Evolutionary conservation across 2,888 invertebrate genomes (phyloP), one percentile per base, ranked within the genome.

Genomic region (Laspeyria flexula): DNA sequence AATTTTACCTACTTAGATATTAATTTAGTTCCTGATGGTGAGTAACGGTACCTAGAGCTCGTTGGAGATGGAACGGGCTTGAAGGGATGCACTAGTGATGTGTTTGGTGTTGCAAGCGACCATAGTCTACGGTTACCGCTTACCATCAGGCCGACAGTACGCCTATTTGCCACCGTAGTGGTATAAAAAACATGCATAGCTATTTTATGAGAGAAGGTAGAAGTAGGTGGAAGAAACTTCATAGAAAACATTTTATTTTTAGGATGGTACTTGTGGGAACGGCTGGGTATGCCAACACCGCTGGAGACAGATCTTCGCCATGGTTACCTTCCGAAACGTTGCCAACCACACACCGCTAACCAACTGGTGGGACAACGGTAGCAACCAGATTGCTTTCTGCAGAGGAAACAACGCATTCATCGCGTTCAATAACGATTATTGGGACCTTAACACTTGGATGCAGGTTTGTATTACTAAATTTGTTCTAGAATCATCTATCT

Each of bases 241-340:
- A 25, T 25, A 7, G 1, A 25, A 25, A 6, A 7, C 25, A 13
- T 30, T 3, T 15, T 25, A 6, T 30, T 34, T 10, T 7, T 7
- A 55, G 41, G 25, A 46, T 1, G 3, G 1, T 3, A 21, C 83
- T 0, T 96, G 96, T 71, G 93, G 93, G 0, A 94, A 94, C 62
- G 95, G 95, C 4, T 96, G 96, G 95, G 83, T 96, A 0, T 96
- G 96, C 73, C 96, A 97, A 81, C 96, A 97, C 79, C 93, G 96
- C 1, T 97, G 96, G 96, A 85, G 94, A 0, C 94, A 95, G 76
- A 95, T 96, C 65, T 94, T 89, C 82, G 93, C 94, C 55, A 96
- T 96, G 96, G 95, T 95, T 0, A 91, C 76, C 0, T 96, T 96
- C 79, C 93, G 95, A 52, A 96, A 96, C 69, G 93, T 88, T 0